Percentiles rank a stretch among this genome's conserved stretches.
Conservation (phyloP, 92 coral and sea anemone species). For the Zoanthus sansibaricus region DNA sequence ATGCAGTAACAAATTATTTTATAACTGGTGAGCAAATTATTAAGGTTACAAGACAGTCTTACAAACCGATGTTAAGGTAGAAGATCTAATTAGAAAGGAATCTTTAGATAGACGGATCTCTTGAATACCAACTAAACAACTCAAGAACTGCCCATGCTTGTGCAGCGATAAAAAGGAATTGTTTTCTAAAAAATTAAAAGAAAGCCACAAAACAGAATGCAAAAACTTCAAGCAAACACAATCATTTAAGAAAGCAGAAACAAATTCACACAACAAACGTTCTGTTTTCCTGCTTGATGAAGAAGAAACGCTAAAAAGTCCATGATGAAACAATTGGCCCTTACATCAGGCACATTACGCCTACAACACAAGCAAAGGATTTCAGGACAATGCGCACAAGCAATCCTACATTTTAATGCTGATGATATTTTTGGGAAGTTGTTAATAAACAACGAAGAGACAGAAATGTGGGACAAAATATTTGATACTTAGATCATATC, state of each 20-base stretch:
- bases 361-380: not conserved
- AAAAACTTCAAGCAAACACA: not conserved
- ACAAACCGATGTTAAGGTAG: not conserved
- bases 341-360: not conserved
- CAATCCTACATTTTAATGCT: not conserved
- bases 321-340: not conserved
- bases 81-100: not conserved
- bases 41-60: too few relatives aligned
- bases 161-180: not conserved
- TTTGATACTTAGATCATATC: not conserved
- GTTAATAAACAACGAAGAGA: not conserved
- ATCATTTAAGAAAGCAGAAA: not conserved
- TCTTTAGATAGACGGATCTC: not conserved
- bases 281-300: not conserved
- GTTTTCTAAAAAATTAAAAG: not conserved
- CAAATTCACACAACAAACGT: not conserved
- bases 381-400: not conserved
- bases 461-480: not conserved
- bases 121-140: not conserved
- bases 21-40: too few relatives aligned
- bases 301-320: not conserved
- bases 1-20: too few relatives aligned
- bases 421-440: slow-evolving; percentile 27
- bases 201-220: not conserved
- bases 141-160: not conserved